Evolutionary conservation across 2,797 vertebrate species (phyloP), one percentile per base, ranked within the genome.

Genomic region (Numenius phaeopus): DNA sequence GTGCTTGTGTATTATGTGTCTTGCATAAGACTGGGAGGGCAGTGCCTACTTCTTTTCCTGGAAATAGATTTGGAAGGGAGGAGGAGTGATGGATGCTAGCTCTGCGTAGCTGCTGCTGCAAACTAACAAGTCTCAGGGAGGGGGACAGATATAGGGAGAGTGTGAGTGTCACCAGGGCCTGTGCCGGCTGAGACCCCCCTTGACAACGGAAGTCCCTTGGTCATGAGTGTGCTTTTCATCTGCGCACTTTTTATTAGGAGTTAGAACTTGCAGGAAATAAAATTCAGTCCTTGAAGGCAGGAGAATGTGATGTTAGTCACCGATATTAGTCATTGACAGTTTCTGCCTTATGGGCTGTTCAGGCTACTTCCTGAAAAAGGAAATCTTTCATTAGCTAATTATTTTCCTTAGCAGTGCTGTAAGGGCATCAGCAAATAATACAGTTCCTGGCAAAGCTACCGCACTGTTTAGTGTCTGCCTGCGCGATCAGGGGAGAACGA

Each of bases 331-430:
- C 2, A 18, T 66, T 91, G 64, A 66, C 76, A 76, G 58, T 69
- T 92, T 87, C 67, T 89, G 69, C 44, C 70, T 94, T 89, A 44
- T 37, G 46, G 61, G 32, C 57, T 80, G 13, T 89, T 87, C 78
- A 66, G 46, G 30, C 76, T 88, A 27, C 94, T 94, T 94, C 76
- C 92, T 94, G 89, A 81, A 94, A 85, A 96, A 94, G 91, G 72
- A 92, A 94, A 83, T 94, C 50, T 96, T 94, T 94, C 84, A 79
- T 95, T 95, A 94, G 65, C 58, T 83, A 79, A 78, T 95, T 88
- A 50, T 96, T 96, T 95, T 96, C 46, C 54, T 94, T 58, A 89
- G 75, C 61, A 72, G 46, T 58, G 52, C 69, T 69, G 14, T 85
- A 64, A 72, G 92, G 61, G n/a, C 89, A 93, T 91, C 82, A 73